phyloP scores from a whole-genome alignment of 2,888 invertebrate genomes.

The Drosophila mettleri region DNA sequence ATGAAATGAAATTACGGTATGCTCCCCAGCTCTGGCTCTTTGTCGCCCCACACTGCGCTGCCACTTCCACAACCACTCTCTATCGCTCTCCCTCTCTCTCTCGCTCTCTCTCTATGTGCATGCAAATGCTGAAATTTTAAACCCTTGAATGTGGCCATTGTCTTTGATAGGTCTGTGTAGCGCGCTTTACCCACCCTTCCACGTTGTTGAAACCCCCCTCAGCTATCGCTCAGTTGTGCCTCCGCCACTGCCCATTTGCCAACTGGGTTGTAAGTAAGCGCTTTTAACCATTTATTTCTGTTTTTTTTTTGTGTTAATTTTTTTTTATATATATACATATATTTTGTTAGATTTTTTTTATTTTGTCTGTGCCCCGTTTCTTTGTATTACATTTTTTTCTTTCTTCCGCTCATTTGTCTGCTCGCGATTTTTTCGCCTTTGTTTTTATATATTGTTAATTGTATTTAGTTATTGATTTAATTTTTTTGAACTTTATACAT shows the following conservation, averaged over 20 bases:
- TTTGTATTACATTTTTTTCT: conserved; percentile 19
- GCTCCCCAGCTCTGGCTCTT: conserved; percentile 5
- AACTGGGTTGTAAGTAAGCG: conserved; percentile 79
- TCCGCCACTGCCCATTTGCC: conserved; percentile 69
- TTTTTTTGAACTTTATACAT: neutral
- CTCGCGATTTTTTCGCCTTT: conserved; percentile 46
- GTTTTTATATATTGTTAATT: conserved; percentile 60
- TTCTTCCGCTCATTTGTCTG: conserved; percentile 68
- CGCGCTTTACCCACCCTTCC: neutral
- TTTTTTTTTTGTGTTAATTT: conserved; percentile 29
- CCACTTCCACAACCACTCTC: neutral
- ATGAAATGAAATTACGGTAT: conserved; percentile 75
- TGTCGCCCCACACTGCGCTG: neutral
- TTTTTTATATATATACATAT: conserved; percentile 4
- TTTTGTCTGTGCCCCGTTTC: conserved; percentile 25
- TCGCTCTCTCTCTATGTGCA: conserved; percentile 30
- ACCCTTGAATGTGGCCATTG: conserved; percentile 81
- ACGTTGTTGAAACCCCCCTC: neutral
- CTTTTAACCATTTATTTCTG: conserved; percentile 56
- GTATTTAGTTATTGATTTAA: conserved; percentile 75
- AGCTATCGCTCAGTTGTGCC: neutral
- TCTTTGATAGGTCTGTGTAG: conserved; percentile 62
- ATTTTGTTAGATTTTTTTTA: conserved; percentile 19
- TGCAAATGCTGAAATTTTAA: conserved; percentile 81
- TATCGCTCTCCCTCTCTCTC: neutral